Conservation (phyloP, 2,888 invertebrate species). For the Cordilura impudica region DNA sequence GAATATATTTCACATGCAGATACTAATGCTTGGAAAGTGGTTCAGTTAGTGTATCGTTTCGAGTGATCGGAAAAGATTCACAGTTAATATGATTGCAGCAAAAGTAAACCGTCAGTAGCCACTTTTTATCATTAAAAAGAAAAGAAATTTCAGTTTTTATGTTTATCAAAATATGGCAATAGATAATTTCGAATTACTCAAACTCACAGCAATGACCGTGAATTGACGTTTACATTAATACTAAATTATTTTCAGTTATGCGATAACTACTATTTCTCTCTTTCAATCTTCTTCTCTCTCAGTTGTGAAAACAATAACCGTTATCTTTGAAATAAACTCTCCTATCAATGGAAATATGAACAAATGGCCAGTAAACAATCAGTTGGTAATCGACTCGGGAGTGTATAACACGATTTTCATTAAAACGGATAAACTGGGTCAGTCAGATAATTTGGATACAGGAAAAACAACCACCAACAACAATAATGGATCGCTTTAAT, state of each 20-base stretch:
- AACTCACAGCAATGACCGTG: not conserved
- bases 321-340: conserved; percentile 9
- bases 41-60: too few relatives aligned
- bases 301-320: not conserved
- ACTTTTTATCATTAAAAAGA: too few relatives aligned
- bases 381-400: conserved; percentile 38
- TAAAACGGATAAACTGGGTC: not conserved
- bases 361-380: conserved; percentile 10
- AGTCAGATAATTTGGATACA: not conserved
- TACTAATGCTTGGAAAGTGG: too few relatives aligned
- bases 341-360: conserved; percentile 17
- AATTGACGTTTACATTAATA: conserved; percentile 6
- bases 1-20: too few relatives aligned
- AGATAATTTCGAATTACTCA: not conserved
- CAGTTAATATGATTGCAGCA: too few relatives aligned
- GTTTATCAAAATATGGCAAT: conserved; percentile 7
- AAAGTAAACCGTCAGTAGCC: too few relatives aligned
- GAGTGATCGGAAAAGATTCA: too few relatives aligned
- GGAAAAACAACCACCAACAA: not conserved
- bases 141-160: not conserved
- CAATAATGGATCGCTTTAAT: conserved; percentile 67
- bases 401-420: not conserved
- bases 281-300: not conserved
- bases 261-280: not conserved
- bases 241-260: not conserved